These are phyloP conservation scores for Chymomyza amoena DNA, from an alignment of 2,888 invertebrate species.

Conservation along the genomic window DNA sequence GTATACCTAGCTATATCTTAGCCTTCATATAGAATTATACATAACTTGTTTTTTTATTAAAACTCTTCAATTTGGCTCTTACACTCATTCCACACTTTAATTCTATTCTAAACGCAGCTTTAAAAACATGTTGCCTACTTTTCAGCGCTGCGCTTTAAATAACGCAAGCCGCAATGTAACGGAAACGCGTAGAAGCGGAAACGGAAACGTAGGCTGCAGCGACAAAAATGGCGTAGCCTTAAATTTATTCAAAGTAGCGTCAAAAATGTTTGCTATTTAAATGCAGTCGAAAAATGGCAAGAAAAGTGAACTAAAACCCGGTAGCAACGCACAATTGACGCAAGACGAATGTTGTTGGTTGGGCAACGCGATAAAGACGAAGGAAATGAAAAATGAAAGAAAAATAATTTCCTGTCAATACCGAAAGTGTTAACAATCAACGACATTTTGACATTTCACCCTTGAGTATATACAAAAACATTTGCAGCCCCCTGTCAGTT, in stretches of 20 bases:
- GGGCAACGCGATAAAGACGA: not conserved
- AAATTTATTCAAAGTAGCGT: not conserved
- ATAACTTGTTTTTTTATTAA: too few species aligned
- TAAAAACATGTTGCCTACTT: not conserved
- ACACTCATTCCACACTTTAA: too few species aligned
- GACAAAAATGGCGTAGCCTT: not conserved
- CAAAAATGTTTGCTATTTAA: not conserved
- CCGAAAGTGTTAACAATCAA: slow-evolving; percentile 28
- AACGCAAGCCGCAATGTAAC: not conserved
- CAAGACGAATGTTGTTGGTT: not conserved
- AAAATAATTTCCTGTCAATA: slow-evolving; percentile 25
- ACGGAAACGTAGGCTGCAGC: not conserved
- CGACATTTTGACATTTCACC: slow-evolving; percentile 27
- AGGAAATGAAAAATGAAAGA: slow-evolving; percentile 24
- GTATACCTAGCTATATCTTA: too few species aligned
- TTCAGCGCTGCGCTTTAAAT: not conserved
- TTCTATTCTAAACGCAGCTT: not conserved
- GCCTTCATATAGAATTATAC: too few species aligned
- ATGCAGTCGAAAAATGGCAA: not conserved
- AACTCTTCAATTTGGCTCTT: too few species aligned
- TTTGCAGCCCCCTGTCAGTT: not conserved
- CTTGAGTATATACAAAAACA: slow-evolving; percentile 14
- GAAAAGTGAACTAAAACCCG: not conserved
- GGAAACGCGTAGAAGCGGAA: not conserved
- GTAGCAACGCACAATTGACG: not conserved